These are phyloP conservation scores for Columbina picui DNA, from an alignment of 2,113 vertebrate species.

Conservation along the genomic window DNA sequence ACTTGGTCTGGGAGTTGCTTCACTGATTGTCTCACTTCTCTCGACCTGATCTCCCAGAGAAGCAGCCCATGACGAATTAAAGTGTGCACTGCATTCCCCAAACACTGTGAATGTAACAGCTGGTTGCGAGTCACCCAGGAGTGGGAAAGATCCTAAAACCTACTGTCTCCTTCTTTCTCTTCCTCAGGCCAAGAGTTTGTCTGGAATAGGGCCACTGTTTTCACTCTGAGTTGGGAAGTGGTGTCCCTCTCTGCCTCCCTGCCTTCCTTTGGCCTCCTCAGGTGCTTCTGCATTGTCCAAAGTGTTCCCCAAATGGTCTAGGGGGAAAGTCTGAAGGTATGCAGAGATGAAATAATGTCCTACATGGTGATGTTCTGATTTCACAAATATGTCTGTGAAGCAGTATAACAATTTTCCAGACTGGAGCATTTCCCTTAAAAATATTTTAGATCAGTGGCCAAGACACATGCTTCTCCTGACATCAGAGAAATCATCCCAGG, in stretches of 20 bases:
- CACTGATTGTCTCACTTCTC: not conserved
- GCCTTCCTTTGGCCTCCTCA: not conserved
- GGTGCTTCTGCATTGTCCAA: not conserved
- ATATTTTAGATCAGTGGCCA: not conserved
- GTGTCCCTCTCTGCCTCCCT: not conserved
- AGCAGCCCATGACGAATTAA: not conserved
- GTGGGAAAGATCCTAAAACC: not conserved
- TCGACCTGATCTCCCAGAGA: not conserved
- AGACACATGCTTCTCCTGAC: not conserved
- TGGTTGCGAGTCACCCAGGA: not conserved
- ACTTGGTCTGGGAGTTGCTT: not conserved
- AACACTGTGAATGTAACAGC: not conserved
- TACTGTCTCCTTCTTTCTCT: not conserved
- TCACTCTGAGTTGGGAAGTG: not conserved
- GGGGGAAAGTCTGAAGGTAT: slow-evolving; percentile 7
- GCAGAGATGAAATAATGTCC: not conserved
- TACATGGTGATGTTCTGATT: not conserved
- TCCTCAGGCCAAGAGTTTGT: not conserved
- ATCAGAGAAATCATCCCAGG: not conserved
- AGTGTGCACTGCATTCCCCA: not conserved
- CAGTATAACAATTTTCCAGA: slow-evolving; percentile 28
- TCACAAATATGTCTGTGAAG: slow-evolving; percentile 27
- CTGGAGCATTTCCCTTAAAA: not conserved
- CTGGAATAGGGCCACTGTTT: not conserved
- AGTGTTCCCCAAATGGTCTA: not conserved